A percentile compares a stretch with the other conserved stretches of the same genome.
Conservation (phyloP, 2,888 invertebrate genomes). For the Oxystoma pomonae region DNA sequence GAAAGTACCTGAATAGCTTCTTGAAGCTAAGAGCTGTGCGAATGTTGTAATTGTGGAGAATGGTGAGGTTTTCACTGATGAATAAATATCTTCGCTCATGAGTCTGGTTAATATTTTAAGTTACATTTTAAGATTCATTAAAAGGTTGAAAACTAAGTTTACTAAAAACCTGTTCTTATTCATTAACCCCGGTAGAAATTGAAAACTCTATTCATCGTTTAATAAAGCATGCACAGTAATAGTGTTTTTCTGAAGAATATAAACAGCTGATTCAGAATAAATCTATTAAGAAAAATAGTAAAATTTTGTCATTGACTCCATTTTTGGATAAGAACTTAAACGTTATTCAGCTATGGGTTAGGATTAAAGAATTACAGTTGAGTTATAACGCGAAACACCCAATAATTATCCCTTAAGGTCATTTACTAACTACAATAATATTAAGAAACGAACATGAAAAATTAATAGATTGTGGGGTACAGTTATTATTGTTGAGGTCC, state of each 20-base stretch:
- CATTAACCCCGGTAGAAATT: too few species aligned
- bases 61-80: too few species aligned
- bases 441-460: neutral
- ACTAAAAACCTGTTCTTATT: neutral
- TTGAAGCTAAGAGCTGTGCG: too few species aligned
- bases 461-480: neutral
- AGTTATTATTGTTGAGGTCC: constrained; percentile 3
- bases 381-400: constrained; percentile 4
- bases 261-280: neutral
- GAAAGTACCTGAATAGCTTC: too few species aligned
- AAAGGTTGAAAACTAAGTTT: too few species aligned
- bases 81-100: too few species aligned
- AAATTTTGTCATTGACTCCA: too few species aligned
- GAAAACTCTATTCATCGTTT: neutral
- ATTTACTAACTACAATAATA: neutral
- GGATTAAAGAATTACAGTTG: neutral
- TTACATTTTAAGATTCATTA: too few species aligned
- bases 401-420: constrained; percentile 1
- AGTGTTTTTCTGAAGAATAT: neutral
- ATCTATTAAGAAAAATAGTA: neutral
- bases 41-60: too few species aligned
- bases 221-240: too few species aligned
- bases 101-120: too few species aligned
- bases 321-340: neutral
- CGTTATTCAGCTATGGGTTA: neutral